Base-by-base conservation (phyloP, 2,797 vertebrate genomes). In the Chiroxiphia lanceolata region DNA sequence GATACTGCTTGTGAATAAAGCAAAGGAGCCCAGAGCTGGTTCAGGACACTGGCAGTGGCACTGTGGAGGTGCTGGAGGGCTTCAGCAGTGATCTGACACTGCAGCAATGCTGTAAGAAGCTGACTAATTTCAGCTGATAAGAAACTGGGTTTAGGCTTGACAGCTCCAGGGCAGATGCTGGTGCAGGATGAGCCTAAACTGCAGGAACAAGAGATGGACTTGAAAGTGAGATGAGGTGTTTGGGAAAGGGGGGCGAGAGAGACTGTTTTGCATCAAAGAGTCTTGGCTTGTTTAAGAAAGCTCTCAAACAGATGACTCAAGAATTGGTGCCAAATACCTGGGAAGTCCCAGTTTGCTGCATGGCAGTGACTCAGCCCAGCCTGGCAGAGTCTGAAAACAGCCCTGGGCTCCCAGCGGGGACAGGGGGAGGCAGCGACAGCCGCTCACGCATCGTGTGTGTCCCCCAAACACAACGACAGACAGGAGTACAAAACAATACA, bases 291-390 rank as follows among this genome's bases (percentile, higher is more conserved):
- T 91, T 92, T 87, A 44, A 65, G 50, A 79, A 65, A 70, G 70
- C 89, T 95, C 74, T 92, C 82, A 90, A 95, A 87, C 92, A 95
- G 96, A 95, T 96, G 94, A 95, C 93, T 90, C 7, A 1, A 94
- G 69, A 87, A 90, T 80, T 70, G 26, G 44, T 93, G 95, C 96
- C 96, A 96, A 90, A 77, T 96, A 96, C 91, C 94, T 94, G 96
- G 96, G 95, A 93, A 96, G 94, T 42, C 95, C 96, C 94, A 86
- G 95, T 94, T 96, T 96, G 96, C 96, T 94, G 95, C 94, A 93
- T 93, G 95, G 95, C 92, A 83, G 87, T 96, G 96, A 96, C 95
- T 96, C 95, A 95, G 88, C 93, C 91, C 88, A 90, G 86, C 74
- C 90, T 95, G 94, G 93, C 93, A 84, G 90, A 89, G 86, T 56